Conservation (phyloP, 2,888 invertebrate genomes). For the Hedychridium roseum region DNA sequence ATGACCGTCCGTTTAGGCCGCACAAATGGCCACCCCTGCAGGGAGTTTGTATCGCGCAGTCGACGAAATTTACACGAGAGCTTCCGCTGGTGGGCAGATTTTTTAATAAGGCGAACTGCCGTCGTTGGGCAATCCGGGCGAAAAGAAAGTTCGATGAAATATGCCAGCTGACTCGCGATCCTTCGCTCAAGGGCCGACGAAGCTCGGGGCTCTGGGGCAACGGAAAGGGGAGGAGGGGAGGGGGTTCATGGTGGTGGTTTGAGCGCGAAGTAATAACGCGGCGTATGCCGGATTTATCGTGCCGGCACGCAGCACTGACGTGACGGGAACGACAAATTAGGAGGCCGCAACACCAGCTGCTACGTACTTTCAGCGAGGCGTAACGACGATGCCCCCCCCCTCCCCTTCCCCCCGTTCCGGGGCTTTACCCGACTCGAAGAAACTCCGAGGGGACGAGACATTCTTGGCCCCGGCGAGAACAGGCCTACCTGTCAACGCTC, state of each 20-base stretch:
- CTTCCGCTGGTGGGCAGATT: too few relatives aligned
- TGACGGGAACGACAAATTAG: conserved; percentile 48
- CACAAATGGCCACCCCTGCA: too few relatives aligned
- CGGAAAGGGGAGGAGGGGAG: conserved; percentile 24
- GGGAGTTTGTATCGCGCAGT: too few relatives aligned
- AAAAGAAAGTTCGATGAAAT: conserved; percentile 14
- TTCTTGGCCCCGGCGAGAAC: neutral
- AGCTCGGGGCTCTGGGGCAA: too few relatives aligned
- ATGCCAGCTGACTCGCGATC: conserved; percentile 25
- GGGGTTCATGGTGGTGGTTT: too few relatives aligned
- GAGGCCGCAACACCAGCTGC: conserved; percentile 43
- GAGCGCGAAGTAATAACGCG: conserved; percentile 44
- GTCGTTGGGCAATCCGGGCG: too few relatives aligned
- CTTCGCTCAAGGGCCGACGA: conserved; percentile 22
- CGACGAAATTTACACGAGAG: too few relatives aligned
- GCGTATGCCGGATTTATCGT: conserved; percentile 47
- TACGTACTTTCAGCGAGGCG: neutral
- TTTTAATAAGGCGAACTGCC: too few relatives aligned
- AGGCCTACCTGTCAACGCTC: neutral
- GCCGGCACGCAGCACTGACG: conserved; percentile 44
- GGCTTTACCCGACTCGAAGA: neutral
- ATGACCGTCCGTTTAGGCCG: too few relatives aligned
- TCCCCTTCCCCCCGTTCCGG: neutral
- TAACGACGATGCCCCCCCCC: neutral
- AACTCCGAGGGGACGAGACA: neutral